These are phyloP conservation scores for Pelecanus crispus DNA, from an alignment of 2,113 vertebrate species.

Conservation along the genomic window DNA sequence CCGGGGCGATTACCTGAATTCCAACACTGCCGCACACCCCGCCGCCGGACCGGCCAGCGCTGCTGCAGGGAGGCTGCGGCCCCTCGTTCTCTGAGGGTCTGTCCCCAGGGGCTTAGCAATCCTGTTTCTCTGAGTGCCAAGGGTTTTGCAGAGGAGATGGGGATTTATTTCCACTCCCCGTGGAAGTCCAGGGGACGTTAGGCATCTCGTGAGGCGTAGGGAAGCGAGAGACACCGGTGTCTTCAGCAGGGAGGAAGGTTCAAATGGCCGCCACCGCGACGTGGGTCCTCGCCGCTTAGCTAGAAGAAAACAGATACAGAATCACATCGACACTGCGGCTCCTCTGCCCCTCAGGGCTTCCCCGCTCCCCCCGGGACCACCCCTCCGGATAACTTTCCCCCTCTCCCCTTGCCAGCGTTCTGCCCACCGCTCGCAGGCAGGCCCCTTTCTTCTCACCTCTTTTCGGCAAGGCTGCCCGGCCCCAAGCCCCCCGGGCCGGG, in stretches of 20 bases:
- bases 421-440: background rate
- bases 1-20: background rate
- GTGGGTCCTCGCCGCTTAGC: rapidly evolving
- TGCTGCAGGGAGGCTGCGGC: background rate
- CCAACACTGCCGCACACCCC: background rate
- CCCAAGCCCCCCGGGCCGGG: background rate
- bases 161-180: background rate
- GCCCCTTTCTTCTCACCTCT: background rate
- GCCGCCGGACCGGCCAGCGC: rapidly evolving
- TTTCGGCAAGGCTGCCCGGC: background rate
- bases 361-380: background rate
- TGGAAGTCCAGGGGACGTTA: rapidly evolving
- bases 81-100: background rate
- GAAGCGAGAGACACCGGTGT: rapidly evolving
- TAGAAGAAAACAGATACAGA: background rate
- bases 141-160: background rate
- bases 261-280: rapidly evolving
- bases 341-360: rapidly evolving
- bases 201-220: rapidly evolving
- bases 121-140: background rate
- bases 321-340: rapidly evolving
- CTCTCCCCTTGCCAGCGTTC: background rate
- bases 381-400: too few relatives aligned
- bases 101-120: too few relatives aligned
- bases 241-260: background rate